phyloP scores from a whole-genome alignment of 1,140 invertebrate species.

The Pachyrhynchus sulphureomaculatus region DNA sequence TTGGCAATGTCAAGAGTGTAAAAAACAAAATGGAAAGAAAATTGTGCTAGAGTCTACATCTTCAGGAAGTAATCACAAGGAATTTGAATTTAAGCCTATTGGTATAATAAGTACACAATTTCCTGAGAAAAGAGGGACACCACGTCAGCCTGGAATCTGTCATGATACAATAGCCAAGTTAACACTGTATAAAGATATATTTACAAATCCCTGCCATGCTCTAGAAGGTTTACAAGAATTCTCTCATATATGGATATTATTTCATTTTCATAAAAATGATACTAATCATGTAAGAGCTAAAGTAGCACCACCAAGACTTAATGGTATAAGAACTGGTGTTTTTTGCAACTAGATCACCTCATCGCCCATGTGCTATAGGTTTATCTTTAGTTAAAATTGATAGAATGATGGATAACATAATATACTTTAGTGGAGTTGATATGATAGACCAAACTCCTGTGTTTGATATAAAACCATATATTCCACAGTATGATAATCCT shows the following conservation, averaged over 20 bases:
- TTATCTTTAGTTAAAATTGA: conserved; percentile 86
- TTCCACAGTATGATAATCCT: conserved; percentile 87
- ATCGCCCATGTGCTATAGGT: conserved; percentile 87
- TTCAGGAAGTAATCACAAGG: conserved; percentile 11
- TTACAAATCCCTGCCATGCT: conserved; percentile 87
- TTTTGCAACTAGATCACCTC: conserved; percentile 88
- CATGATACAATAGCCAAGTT: conserved; percentile 71
- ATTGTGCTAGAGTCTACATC: background rate
- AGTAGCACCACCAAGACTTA: conserved; percentile 83
- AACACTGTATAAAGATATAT: conserved; percentile 70
- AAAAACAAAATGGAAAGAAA: conserved; percentile 10
- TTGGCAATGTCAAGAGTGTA: conserved; percentile 55
- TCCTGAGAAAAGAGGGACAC: conserved; percentile 81
- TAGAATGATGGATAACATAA: conserved; percentile 68
- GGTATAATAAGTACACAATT: conserved; percentile 78
- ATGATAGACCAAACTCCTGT: conserved; percentile 89
- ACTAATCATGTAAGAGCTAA: conserved; percentile 71
- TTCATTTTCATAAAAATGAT: conserved; percentile 85
- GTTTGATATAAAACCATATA: conserved; percentile 91
- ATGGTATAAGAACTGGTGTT: conserved; percentile 78
- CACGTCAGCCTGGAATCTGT: conserved; percentile 78
- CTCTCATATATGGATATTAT: conserved; percentile 91
- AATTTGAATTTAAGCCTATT: conserved; percentile 53
- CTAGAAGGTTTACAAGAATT: conserved; percentile 80
- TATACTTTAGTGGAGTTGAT: conserved; percentile 79